These are phyloP conservation scores for Hucho hucho DNA, from an alignment of 2,113 vertebrate species.

Conservation along the genomic window DNA sequence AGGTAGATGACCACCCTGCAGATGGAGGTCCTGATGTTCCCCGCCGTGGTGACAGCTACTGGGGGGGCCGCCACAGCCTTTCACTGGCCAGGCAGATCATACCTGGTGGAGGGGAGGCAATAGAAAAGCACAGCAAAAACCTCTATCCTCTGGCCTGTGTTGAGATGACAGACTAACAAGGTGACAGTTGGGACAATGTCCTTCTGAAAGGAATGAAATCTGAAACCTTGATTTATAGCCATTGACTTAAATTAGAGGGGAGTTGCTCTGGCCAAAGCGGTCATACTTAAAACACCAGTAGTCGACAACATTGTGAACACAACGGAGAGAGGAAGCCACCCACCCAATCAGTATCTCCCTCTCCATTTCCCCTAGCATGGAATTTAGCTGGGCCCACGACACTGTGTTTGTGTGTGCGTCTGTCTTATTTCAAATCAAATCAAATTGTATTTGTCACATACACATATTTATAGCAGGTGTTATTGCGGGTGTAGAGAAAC, in stretches of 20 bases:
- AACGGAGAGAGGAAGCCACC: conserved; percentile 14
- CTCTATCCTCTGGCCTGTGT: not conserved
- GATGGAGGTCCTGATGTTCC: conserved; percentile 82
- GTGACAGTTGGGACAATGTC: too few species aligned
- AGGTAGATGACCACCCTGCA: conserved; percentile 97
- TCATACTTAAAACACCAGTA: not conserved
- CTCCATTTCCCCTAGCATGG: conserved; percentile 22
- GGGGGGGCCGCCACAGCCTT: conserved; percentile 55
- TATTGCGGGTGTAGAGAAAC: too few species aligned
- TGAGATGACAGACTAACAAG: too few species aligned
- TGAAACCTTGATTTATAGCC: too few species aligned
- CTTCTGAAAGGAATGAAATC: too few species aligned
- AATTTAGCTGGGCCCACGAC: conserved; percentile 20
- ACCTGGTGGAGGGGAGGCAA: conserved; percentile 28
- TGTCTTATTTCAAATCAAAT: too few species aligned
- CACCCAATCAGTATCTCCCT: not conserved
- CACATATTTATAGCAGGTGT: too few species aligned
- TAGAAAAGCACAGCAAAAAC: too few species aligned
- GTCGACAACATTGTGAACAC: not conserved
- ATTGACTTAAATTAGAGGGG: not conserved
- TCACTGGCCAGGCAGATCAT: conserved; percentile 43
- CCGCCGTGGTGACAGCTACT: conserved; percentile 85
- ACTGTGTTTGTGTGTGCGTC: too few species aligned
- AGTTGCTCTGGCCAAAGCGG: not conserved
- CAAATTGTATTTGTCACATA: too few species aligned